Conservation (phyloP, 2,797 vertebrate genomes). For the Arremon aurantiirostris region DNA sequence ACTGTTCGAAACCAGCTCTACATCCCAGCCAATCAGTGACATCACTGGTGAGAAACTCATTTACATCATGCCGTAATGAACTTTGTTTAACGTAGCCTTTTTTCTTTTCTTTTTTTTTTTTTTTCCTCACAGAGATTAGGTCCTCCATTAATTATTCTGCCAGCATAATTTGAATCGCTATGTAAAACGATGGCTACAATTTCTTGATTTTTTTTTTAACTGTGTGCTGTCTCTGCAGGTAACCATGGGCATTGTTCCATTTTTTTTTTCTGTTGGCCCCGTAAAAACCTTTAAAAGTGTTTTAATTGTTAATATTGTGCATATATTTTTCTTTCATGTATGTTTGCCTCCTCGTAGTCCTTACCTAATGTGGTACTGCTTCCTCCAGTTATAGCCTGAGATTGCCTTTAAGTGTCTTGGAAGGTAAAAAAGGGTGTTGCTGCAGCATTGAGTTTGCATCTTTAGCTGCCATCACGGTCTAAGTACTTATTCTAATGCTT, state of each 20-base stretch:
- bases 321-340: slow-evolving; percentile 53
- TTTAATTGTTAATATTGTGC: slow-evolving; percentile 52
- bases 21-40: slow-evolving; percentile 85
- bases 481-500: slow-evolving; percentile 59
- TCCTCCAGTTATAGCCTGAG: slow-evolving; percentile 41
- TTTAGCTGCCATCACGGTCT: slow-evolving; percentile 45
- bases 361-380: slow-evolving; percentile 27
- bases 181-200: slow-evolving; percentile 74
- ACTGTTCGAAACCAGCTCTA: slow-evolving; percentile 80
- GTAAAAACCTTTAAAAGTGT: slow-evolving; percentile 40
- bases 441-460: slow-evolving; percentile 44
- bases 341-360: slow-evolving; percentile 36
- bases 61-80: slow-evolving; percentile 90
- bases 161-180: slow-evolving; percentile 78
- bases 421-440: slow-evolving; percentile 43
- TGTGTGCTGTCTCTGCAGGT: slow-evolving; percentile 71
- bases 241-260: slow-evolving; percentile 62
- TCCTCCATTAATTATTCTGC: slow-evolving; percentile 84
- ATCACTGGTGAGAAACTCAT: slow-evolving; percentile 86
- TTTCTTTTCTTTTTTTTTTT: slow-evolving; percentile 68
- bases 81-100: slow-evolving; percentile 85
- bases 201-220: slow-evolving; percentile 57
- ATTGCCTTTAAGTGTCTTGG: slow-evolving; percentile 44
- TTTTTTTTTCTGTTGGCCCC: slow-evolving; percentile 35
- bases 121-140: slow-evolving; percentile 72